Conservation (phyloP, 2,797 vertebrate genomes). For the Bradypodion ventrale region DNA sequence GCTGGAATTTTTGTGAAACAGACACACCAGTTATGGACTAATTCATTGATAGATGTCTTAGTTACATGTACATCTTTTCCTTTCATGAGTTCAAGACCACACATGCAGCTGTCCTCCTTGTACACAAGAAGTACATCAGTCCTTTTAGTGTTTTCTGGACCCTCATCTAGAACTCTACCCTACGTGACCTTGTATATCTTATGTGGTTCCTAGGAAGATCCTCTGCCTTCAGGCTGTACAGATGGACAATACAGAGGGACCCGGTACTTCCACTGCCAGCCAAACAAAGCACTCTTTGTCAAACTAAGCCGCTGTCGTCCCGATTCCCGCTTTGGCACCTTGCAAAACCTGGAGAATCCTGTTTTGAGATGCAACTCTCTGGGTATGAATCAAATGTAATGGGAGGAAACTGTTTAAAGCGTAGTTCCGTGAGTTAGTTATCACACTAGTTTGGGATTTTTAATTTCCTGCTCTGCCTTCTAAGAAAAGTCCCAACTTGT, state of each 20-base stretch:
- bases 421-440: no score
- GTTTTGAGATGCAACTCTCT: constrained; percentile 86
- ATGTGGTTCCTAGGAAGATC: constrained; percentile 76
- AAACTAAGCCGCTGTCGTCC: constrained; percentile 81
- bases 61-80: no score
- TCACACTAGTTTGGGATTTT: no score
- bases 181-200: neutral
- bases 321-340: constrained; percentile 81
- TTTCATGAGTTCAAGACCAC: no score
- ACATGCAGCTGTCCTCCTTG: no score
- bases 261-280: constrained; percentile 80
- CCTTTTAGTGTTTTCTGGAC: no score
- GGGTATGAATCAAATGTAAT: constrained; percentile 62
- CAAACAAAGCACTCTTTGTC: constrained; percentile 85
- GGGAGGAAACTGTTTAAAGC: neutral
- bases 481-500: no score
- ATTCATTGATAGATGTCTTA: no score
- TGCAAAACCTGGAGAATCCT: constrained; percentile 78
- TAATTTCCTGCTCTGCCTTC: no score
- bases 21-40: no score
- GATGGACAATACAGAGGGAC: constrained; percentile 82
- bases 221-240: constrained; percentile 76
- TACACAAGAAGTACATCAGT: no score
- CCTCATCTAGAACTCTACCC: no score
- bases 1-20: neutral